Evolutionary conservation across 1,140 invertebrate genomes (phyloP).

Genomic region (Tetranychus urticae): DNA sequence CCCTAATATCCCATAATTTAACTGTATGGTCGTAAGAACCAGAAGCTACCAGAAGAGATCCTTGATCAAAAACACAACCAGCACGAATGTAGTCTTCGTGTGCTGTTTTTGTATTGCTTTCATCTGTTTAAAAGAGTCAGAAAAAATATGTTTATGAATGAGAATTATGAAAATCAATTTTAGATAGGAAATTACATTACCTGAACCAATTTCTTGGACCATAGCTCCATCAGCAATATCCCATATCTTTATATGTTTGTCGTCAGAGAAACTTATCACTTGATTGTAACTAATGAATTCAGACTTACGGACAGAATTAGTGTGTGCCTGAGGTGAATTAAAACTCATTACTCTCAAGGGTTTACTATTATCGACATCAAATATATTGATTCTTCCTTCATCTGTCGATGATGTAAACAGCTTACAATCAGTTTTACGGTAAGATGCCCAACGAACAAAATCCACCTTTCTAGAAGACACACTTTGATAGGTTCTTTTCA

Average conservation of each 20-base stretch:
- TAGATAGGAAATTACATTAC: neutral
- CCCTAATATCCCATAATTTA: slow-evolving; percentile 62
- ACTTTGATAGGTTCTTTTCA: slow-evolving; percentile 43
- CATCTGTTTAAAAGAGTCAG: neutral
- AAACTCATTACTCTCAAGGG: slow-evolving; percentile 5
- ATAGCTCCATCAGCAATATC: slow-evolving; percentile 41
- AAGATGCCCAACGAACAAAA: slow-evolving; percentile 58
- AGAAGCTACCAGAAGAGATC: slow-evolving; percentile 12
- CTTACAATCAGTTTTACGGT: slow-evolving; percentile 50
- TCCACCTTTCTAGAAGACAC: slow-evolving; percentile 34
- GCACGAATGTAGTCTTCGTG: slow-evolving; percentile 7
- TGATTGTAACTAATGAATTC: slow-evolving; percentile 19
- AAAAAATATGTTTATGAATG: too few species aligned
- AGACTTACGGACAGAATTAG: neutral
- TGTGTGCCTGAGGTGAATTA: neutral
- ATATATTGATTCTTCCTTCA: slow-evolving; percentile 59
- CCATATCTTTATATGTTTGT: slow-evolving; percentile 67
- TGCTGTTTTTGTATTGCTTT: neutral
- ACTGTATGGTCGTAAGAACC: slow-evolving; percentile 84
- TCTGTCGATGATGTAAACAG: slow-evolving; percentile 64
- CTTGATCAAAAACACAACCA: slow-evolving; percentile 5
- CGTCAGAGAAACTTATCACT: slow-evolving; percentile 74
- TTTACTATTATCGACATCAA: slow-evolving; percentile 41
- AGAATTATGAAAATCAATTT: too few species aligned
- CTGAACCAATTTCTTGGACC: neutral